Evolutionary conservation across 2,888 invertebrate genomes (phyloP).

Genomic region (Cyrtodaria siliqua): DNA sequence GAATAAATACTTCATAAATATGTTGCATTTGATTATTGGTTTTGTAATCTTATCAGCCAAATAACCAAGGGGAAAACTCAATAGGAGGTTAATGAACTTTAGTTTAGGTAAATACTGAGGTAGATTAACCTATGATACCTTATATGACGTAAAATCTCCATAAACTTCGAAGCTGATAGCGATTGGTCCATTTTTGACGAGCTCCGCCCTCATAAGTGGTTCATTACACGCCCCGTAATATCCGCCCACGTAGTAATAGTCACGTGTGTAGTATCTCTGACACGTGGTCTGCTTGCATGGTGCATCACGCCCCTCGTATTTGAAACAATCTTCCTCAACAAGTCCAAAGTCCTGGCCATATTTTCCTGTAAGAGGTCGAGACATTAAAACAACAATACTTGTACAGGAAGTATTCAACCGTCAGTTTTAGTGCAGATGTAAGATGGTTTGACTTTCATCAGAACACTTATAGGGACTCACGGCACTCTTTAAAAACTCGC

Average conservation of each 20-base stretch:
- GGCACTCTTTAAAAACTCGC: no score
- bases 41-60: no score
- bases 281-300: conserved; percentile 83
- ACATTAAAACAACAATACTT: background rate
- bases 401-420: no score
- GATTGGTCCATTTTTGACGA: conserved; percentile 86
- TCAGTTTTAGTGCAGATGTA: no score
- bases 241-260: conserved; percentile 87
- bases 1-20: no score
- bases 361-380: conserved; percentile 73
- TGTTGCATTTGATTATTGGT: no score
- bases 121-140: conserved; percentile 28
- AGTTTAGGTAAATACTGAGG: no score
- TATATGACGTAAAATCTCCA: conserved; percentile 82
- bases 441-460: no score
- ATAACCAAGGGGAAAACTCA: no score
- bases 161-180: conserved; percentile 86
- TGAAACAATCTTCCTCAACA: conserved; percentile 86
- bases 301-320: conserved; percentile 84
- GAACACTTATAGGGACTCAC: no score
- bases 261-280: conserved; percentile 83
- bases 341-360: conserved; percentile 85
- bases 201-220: conserved; percentile 85
- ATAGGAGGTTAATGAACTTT: no score
- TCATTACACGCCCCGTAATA: conserved; percentile 86